These are phyloP conservation scores for Arbacia lixula DNA, from an alignment of 53 echinoderm and acorn worm species.

Conservation along the genomic window DNA sequence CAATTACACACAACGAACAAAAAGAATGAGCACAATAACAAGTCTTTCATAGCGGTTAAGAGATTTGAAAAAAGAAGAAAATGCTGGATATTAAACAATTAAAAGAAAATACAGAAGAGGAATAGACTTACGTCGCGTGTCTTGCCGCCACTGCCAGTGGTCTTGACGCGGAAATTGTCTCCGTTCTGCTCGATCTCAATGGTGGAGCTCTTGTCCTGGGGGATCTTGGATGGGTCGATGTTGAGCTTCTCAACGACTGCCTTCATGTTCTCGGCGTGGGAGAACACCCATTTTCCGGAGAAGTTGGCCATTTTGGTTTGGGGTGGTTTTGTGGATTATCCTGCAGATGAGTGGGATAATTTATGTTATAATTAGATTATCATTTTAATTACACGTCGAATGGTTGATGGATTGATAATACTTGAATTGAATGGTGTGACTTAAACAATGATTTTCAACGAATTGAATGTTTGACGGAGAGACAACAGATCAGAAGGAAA, in stretches of 20 bases:
- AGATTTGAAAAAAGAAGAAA: too few species aligned
- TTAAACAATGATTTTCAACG: too few species aligned
- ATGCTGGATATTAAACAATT: too few species aligned
- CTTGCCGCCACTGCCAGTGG: slow-evolving; percentile 49
- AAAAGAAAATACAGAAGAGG: too few species aligned
- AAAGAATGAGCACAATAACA: too few species aligned
- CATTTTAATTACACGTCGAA: background rate
- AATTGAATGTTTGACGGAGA: too few species aligned
- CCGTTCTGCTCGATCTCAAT: slow-evolving; percentile 76
- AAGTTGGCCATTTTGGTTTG: slow-evolving; percentile 65
- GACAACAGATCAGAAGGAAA: too few species aligned
- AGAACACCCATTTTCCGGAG: slow-evolving; percentile 80
- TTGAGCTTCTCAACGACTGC: slow-evolving; percentile 68
- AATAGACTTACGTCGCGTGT: slow-evolving; percentile 64
- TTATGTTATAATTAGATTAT: background rate
- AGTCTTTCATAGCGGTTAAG: too few species aligned
- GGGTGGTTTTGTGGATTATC: background rate
- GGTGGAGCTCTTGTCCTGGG: slow-evolving; percentile 71
- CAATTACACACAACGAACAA: too few species aligned
- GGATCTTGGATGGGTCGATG: slow-evolving; percentile 77
- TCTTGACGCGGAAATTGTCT: slow-evolving; percentile 71
- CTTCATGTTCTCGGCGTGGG: slow-evolving; percentile 78
- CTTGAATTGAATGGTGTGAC: background rate
- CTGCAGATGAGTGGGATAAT: background rate
- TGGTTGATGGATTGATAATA: background rate